A percentile compares a stretch with the other conserved stretches of the same genome.
Conservation (phyloP, 2,797 vertebrate genomes). For the Acanthopagrus latus region DNA sequence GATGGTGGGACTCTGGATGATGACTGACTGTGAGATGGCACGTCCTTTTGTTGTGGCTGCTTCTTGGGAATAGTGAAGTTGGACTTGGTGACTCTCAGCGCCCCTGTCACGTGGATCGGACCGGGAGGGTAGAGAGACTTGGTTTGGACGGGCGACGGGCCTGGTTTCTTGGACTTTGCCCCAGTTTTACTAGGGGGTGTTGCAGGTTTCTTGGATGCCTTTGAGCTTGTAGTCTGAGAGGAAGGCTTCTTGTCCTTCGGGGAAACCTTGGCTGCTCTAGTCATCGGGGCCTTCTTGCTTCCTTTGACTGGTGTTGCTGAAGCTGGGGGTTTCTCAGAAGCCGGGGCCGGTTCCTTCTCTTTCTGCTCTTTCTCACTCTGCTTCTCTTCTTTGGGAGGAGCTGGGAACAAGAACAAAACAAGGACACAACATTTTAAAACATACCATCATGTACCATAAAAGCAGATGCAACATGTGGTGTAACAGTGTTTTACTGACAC, state of each 20-base stretch:
- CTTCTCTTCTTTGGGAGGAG: slow-evolving; percentile 80
- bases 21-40: slow-evolving; percentile 51
- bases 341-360: slow-evolving; percentile 67
- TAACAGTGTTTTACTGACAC: neutral
- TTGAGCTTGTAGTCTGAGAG: slow-evolving; percentile 59
- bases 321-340: slow-evolving; percentile 76
- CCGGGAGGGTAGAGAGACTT: slow-evolving; percentile 69
- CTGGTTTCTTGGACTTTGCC: slow-evolving; percentile 81
- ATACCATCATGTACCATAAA: neutral
- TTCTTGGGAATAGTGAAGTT: slow-evolving; percentile 90
- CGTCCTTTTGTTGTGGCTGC: slow-evolving; percentile 81
- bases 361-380: slow-evolving; percentile 79
- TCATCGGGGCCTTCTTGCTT: slow-evolving; percentile 73
- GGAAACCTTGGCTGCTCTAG: slow-evolving; percentile 70
- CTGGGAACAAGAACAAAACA: slow-evolving; percentile 71
- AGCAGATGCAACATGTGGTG: neutral
- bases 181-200: slow-evolving; percentile 57
- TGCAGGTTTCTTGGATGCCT: slow-evolving; percentile 78
- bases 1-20: slow-evolving; percentile 76
- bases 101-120: slow-evolving; percentile 85
- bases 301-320: slow-evolving; percentile 58
- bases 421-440: slow-evolving; percentile 46
- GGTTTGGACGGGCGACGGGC: slow-evolving; percentile 61
- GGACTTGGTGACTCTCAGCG: slow-evolving; percentile 83
- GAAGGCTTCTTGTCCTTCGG: slow-evolving; percentile 85